Conservation (phyloP, 2,888 invertebrate genomes). For the Nemapogon koenigi region DNA sequence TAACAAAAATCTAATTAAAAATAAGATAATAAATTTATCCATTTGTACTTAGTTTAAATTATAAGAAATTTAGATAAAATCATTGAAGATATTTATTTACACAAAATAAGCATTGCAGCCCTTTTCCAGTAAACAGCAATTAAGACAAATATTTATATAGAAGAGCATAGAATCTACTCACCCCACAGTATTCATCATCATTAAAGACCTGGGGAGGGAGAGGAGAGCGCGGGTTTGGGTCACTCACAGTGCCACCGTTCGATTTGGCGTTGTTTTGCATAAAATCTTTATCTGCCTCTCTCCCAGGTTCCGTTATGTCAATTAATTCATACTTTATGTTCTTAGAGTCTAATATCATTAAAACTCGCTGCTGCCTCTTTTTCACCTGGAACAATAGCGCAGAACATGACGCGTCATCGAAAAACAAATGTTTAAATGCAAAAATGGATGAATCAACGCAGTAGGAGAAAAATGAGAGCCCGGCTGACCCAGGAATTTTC, state of each 20-base stretch:
- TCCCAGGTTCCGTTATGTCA: conserved; percentile 94
- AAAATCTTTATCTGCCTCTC: conserved; percentile 85
- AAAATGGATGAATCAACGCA: conserved; percentile 48
- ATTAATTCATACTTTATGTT: conserved; percentile 87
- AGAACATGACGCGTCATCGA: conserved; percentile 46
- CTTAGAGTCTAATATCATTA: conserved; percentile 93
- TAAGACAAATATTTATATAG: too few relatives aligned
- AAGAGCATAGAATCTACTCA: conserved; percentile 46
- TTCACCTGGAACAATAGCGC: conserved; percentile 92
- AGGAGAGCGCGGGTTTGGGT: conserved; percentile 77
- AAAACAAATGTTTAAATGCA: conserved; percentile 33
- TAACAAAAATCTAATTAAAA: too few relatives aligned
- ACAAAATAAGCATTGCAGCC: too few relatives aligned
- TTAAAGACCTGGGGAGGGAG: conserved; percentile 95
- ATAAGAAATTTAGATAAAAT: too few relatives aligned
- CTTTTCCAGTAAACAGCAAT: too few relatives aligned
- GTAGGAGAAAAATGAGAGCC: conserved; percentile 36
- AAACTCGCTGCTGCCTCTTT: conserved; percentile 92
- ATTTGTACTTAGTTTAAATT: too few relatives aligned
- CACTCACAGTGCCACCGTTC: conserved; percentile 75
- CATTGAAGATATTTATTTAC: too few relatives aligned
- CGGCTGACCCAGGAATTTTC: conserved; percentile 44
- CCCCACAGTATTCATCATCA: conserved; percentile 91
- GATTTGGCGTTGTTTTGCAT: conserved; percentile 89
- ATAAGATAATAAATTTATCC: too few relatives aligned